These are phyloP conservation scores for Syngnathoides biaculeatus DNA, from an alignment of 2,113 vertebrate species.

Conservation along the genomic window DNA sequence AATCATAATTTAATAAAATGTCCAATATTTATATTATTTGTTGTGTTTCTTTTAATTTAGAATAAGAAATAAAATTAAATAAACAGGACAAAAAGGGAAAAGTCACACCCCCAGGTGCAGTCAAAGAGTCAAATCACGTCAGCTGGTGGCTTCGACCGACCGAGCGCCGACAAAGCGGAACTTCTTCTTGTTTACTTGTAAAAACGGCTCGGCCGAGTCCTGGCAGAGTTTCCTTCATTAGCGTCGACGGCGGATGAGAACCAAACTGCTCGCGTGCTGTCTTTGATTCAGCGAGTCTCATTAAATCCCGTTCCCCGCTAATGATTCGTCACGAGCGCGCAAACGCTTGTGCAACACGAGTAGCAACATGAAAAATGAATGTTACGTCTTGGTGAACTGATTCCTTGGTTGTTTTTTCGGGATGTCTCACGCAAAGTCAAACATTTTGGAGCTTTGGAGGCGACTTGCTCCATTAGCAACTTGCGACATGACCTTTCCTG, in stretches of 20 bases:
- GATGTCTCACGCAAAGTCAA: neutral
- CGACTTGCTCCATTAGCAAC: neutral
- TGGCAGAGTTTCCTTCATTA: neutral
- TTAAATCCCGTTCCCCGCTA: conserved; percentile 45
- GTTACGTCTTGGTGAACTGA: conserved; percentile 12
- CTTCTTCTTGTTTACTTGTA: neutral
- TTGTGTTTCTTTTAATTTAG: too few relatives aligned
- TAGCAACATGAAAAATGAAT: neutral
- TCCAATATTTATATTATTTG: too few relatives aligned
- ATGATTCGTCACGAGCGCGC: conserved; percentile 35
- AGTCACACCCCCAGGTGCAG: neutral
- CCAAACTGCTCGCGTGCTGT: conserved; percentile 15
- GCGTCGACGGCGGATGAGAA: neutral
- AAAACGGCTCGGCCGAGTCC: neutral
- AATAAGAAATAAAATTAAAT: too few relatives aligned
- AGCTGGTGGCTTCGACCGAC: too few relatives aligned
- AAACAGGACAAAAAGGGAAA: neutral
- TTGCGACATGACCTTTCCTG: conserved; percentile 21
- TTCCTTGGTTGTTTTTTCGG: neutral
- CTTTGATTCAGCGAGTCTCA: conserved; percentile 36
- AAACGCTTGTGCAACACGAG: neutral
- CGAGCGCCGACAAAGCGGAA: neutral
- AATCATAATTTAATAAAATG: too few relatives aligned
- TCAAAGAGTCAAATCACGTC: neutral
- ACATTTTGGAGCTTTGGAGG: neutral